phyloP scores from a whole-genome alignment of 1,140 invertebrate species.

The Ylistrum balloti region DNA sequence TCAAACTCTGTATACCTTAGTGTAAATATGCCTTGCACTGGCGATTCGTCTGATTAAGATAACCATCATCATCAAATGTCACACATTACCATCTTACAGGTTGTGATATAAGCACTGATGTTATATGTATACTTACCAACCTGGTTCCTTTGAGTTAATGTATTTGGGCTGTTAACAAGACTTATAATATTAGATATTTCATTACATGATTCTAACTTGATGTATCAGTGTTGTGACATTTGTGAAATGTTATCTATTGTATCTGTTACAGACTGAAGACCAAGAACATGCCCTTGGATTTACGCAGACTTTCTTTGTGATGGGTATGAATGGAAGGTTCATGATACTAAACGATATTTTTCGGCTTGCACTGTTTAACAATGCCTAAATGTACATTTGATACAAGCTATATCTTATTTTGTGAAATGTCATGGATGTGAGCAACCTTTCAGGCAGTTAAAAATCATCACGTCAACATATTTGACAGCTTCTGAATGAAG shows the following conservation, averaged over 20 bases:
- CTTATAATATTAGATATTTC: too few relatives aligned
- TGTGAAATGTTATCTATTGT: background rate
- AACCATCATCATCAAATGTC: too few relatives aligned
- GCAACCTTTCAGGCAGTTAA: background rate
- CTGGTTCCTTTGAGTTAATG: too few relatives aligned
- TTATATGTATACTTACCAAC: too few relatives aligned
- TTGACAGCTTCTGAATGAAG: background rate
- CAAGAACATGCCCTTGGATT: slow-evolving; percentile 25
- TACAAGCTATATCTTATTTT: background rate
- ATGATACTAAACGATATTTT: background rate
- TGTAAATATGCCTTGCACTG: too few relatives aligned
- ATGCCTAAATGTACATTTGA: background rate
- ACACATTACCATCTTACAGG: too few relatives aligned
- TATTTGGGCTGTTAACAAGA: too few relatives aligned
- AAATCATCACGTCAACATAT: background rate
- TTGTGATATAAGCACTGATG: too few relatives aligned
- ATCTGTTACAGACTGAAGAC: background rate
- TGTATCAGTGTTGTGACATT: too few relatives aligned
- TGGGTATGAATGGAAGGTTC: background rate
- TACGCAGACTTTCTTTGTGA: slow-evolving; percentile 6
- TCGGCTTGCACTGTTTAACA: background rate
- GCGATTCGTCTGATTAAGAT: too few relatives aligned
- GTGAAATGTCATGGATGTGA: background rate
- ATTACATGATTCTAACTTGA: too few relatives aligned
- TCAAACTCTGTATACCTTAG: too few relatives aligned